Base-by-base conservation (phyloP, 2,113 vertebrate genomes). In the Sceloporus tristichus region DNA sequence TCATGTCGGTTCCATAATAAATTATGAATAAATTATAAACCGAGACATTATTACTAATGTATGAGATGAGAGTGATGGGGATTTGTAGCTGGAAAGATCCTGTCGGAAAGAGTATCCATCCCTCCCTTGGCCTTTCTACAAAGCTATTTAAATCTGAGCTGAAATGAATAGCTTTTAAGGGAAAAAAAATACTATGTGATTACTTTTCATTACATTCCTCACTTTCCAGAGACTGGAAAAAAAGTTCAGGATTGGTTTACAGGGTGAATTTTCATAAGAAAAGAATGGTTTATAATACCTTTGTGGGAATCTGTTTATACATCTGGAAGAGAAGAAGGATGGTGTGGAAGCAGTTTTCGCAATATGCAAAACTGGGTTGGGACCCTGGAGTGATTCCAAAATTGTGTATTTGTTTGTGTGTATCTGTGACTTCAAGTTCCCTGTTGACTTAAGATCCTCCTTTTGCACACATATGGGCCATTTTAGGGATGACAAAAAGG, bases 41-140 rank as follows among this genome's bases (percentile, higher is more conserved):
- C 7, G 48, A 48, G 48, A 48, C 42, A 4, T 29, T 81, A 34
- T 1, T 14, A 25, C 14, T 90, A 56, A 75, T 84, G 1, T 34
- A 93, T 90, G 86, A 86, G 34, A 27, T 0, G 4, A 73, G 8
- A 3, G 79, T 70, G 71, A 89, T 66, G 1, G 79, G 87, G 73
- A 91, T 82, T 90, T 42, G 34, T 68, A 94, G 66, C 29, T 89
- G 8, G 74, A 76, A 66, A 2, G 6, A 76, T 78, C 40, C 85
- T 87, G 27, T 78, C n/a, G 70, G 48, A 59, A 86, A 71, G 29
- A 0, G 11, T 83, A 89, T 82, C 25, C 79, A 4, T 88, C n/a
- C 6, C 3, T 82, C 2, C 0, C 1, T 85, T 5, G 70, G 2
- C 4, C 0, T 70, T 29, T 62, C 38, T 38, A 27, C 71, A 76